phyloP scores from a whole-genome alignment of 37 sponge, comb jelly and placozoan genomes.

The Bolinopsis microptera region DNA sequence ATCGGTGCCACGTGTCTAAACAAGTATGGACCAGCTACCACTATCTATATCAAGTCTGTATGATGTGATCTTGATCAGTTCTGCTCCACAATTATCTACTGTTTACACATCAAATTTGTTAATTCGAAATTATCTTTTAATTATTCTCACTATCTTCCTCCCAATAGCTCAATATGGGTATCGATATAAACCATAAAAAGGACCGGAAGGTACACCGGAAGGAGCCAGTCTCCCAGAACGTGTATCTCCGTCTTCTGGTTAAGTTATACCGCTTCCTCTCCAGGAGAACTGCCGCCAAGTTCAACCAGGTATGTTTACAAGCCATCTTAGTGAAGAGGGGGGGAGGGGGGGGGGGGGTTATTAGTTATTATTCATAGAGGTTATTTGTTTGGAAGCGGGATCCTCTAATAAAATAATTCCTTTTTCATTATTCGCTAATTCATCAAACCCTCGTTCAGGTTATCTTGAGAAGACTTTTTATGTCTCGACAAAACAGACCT shows the following conservation, averaged over 20 bases:
- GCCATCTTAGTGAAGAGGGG: no score
- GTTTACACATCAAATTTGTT: no score
- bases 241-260: conserved; percentile 90
- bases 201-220: conserved; percentile 81
- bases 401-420: neutral
- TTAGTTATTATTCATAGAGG: no score
- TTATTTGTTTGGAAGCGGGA: no score
- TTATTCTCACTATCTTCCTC: neutral
- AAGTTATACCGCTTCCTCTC: conserved; percentile 97
- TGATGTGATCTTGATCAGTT: no score
- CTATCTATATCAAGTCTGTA: no score
- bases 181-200: conserved; percentile 86
- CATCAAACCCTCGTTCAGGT: conserved; percentile 67
- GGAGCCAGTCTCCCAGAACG: conserved; percentile 88
- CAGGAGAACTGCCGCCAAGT: conserved; percentile 84
- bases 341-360: no score
- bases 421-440: neutral
- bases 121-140: no score
- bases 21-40: no score
- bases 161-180: conserved; percentile 73
- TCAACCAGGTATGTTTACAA: conserved; percentile 79
- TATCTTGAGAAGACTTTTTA: conserved; percentile 90
- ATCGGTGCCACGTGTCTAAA: no score
- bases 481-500: conserved; percentile 91
- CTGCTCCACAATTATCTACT: no score